Base-by-base conservation (phyloP, 2,797 vertebrate species). In the Taeniopygia guttata region DNA sequence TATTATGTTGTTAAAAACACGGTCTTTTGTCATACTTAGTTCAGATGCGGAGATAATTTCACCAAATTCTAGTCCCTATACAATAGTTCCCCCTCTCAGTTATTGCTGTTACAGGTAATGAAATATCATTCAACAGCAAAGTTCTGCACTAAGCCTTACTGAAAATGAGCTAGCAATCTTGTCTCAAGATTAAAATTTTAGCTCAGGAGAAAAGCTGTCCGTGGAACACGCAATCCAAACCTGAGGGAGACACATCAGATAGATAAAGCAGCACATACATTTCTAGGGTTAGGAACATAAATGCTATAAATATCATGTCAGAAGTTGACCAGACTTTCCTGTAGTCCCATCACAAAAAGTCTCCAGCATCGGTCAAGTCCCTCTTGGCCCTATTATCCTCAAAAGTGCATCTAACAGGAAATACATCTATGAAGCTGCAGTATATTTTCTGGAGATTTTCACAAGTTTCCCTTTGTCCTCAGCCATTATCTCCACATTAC, bases 111-210 rank as follows among this genome's bases (percentile, higher is more conserved):
- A 76, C 13, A 87, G 52, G 69, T 67, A 80, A 77, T 20, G 42
- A 74, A 95, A 88, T 32, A 67, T 7, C 34, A 60, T 87, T 82
- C 56, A 52, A 55, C 11, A 74, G 8, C n/a, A 58, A 32, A 38
- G 63, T 46, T 82, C 54, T 84, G 21, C n/a, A 22, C 32, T 43
- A 27, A 83, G 66, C 32, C 45, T 84, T 52, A 11, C 52, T 51
- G 64, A 85, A 63, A 93, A 48, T n/a, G 23, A 85, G 27, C 52
- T 45, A 73, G 56, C 16, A 58, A 55, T 74, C 74, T 55, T 77
- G 64, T 74, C 56, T 80, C 40, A 74, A 87, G 68, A 87, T 68
- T 63, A 87, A 91, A 79, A 29, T 52, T 89, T 94, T 83, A 83
- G 36, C 21, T 74, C 45, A 22, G 48, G 13, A 67, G 52, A 59